These are phyloP conservation scores for Meles meles DNA, from an alignment of 2,113 vertebrate genomes.

Conservation along the genomic window DNA sequence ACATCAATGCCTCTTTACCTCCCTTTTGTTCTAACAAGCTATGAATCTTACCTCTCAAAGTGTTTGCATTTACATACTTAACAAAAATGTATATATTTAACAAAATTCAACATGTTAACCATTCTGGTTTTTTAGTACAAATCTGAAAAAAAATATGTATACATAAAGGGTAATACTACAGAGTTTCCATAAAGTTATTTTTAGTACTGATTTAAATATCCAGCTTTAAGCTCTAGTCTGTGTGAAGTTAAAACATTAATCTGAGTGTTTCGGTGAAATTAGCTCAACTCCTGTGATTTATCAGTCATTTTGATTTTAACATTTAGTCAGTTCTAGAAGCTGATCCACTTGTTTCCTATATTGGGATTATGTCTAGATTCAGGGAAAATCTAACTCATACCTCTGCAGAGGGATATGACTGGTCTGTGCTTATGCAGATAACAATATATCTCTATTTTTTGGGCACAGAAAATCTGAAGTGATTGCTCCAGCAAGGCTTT, in stretches of 20 bases:
- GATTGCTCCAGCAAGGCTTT: neutral
- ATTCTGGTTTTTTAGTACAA: neutral
- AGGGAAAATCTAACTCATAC: neutral
- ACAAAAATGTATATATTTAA: neutral
- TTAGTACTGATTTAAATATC: neutral
- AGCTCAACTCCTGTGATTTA: neutral
- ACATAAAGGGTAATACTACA: neutral
- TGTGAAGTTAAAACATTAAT: neutral
- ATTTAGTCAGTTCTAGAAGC: neutral
- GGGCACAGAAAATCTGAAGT: neutral
- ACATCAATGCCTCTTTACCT: neutral
- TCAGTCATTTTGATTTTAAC: neutral
- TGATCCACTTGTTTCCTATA: neutral
- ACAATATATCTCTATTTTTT: constrained; percentile 19
- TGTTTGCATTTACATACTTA: neutral
- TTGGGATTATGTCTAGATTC: neutral
- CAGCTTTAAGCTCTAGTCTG: neutral
- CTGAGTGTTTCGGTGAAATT: neutral
- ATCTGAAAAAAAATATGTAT: neutral
- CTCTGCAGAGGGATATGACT: neutral
- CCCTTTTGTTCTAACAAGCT: neutral
- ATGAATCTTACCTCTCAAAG: neutral
- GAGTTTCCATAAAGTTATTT: neutral
- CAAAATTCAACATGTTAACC: neutral
- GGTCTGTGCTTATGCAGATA: constrained; percentile 11